Conservation (phyloP, 2,888 invertebrate species). For the Apocheima hispidaria region DNA sequence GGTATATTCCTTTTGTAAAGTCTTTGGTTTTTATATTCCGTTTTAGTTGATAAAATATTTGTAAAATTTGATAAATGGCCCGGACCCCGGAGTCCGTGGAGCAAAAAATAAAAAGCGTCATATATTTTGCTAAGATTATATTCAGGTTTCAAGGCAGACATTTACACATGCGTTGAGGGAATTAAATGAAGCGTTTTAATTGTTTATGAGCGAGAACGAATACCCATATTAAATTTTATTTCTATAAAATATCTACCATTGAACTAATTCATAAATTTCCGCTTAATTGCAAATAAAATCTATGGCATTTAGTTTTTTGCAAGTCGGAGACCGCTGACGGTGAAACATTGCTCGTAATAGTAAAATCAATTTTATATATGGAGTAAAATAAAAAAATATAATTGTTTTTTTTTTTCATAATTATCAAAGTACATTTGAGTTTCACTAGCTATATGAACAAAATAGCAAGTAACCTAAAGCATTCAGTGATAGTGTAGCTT, state of each 20-base stretch:
- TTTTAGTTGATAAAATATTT: too few relatives aligned
- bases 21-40: too few relatives aligned
- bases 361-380: background rate
- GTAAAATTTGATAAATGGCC: too few relatives aligned
- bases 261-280: background rate
- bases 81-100: too few relatives aligned
- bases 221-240: background rate
- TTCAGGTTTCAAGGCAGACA: background rate
- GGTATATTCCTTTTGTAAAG: too few relatives aligned
- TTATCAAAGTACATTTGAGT: too few relatives aligned
- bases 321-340: background rate
- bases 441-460: too few relatives aligned
- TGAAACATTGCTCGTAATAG: background rate
- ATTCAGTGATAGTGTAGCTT: too few relatives aligned
- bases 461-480: too few relatives aligned
- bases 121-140: background rate
- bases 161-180: background rate
- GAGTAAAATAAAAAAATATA: too few relatives aligned
- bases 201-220: background rate
- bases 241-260: background rate
- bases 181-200: constrained; percentile 2
- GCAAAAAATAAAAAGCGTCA: too few relatives aligned
- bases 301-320: constrained; percentile 1
- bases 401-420: too few relatives aligned
- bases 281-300: constrained; percentile 1